Conservation (phyloP, 2,113 vertebrate genomes). For the Nasalis larvatus region DNA sequence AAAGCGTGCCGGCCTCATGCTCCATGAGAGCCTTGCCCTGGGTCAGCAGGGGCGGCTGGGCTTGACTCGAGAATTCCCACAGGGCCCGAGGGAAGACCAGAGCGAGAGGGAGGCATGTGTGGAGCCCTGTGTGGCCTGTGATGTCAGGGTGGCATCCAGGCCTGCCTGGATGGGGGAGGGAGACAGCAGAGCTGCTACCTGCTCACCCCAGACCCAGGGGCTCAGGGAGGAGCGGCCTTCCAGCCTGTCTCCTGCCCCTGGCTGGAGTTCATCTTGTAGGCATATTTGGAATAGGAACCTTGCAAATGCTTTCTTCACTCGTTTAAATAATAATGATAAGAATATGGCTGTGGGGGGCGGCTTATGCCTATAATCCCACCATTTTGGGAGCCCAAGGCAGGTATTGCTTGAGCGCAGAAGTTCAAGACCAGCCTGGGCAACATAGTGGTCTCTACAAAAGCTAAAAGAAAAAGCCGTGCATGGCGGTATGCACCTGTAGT, state of each 20-base stretch:
- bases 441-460: neutral
- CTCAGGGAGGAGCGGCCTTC: neutral
- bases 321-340: neutral
- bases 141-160: neutral
- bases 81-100: neutral
- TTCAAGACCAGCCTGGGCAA: neutral
- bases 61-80: neutral
- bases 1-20: neutral
- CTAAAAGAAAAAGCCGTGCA: neutral
- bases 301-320: neutral
- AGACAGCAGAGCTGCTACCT: neutral
- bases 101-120: rapidly evolving
- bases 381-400: neutral
- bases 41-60: rapidly evolving
- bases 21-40: neutral
- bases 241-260: neutral
- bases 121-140: rapidly evolving
- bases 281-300: neutral
- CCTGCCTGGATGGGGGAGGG: neutral
- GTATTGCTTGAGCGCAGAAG: neutral
- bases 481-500: neutral
- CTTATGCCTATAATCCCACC: neutral
- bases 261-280: neutral
- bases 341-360: neutral
- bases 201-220: neutral